These are phyloP conservation scores for Eurystomus gularis DNA, from an alignment of 2,113 vertebrate genomes.

Conservation along the genomic window DNA sequence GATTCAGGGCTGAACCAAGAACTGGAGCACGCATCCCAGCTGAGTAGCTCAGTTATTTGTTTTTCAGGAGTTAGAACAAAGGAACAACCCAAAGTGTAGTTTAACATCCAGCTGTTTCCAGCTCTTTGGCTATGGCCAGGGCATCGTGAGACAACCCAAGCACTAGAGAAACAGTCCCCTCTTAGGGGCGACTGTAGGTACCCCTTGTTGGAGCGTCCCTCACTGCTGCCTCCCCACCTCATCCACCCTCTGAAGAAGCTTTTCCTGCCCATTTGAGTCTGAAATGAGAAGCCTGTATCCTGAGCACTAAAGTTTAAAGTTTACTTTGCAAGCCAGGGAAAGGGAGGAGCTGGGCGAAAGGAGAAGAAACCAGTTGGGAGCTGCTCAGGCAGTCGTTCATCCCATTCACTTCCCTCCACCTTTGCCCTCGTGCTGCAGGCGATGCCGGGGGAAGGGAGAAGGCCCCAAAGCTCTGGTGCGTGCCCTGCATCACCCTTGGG, in stretches of 20 bases:
- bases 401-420: rapidly evolving
- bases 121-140: neutral
- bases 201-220: rapidly evolving
- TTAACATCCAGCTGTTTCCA: neutral
- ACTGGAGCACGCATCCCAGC: neutral
- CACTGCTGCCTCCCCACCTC: neutral
- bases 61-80: neutral
- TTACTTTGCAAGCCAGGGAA: neutral
- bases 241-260: neutral
- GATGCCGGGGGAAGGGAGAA: too few species aligned
- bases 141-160: neutral
- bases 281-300: neutral
- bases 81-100: neutral
- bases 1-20: neutral
- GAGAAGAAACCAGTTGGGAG: neutral
- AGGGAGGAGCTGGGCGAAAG: neutral
- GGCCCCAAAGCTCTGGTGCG: neutral
- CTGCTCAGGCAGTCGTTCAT: neutral
- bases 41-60: neutral
- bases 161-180: rapidly evolving
- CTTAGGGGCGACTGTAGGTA: neutral
- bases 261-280: neutral
- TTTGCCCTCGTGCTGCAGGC: neutral
- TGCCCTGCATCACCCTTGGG: neutral
- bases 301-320: neutral